phyloP scores from a whole-genome alignment of 53 echinoderm and acorn worm genomes.

The Crossaster papposus region DNA sequence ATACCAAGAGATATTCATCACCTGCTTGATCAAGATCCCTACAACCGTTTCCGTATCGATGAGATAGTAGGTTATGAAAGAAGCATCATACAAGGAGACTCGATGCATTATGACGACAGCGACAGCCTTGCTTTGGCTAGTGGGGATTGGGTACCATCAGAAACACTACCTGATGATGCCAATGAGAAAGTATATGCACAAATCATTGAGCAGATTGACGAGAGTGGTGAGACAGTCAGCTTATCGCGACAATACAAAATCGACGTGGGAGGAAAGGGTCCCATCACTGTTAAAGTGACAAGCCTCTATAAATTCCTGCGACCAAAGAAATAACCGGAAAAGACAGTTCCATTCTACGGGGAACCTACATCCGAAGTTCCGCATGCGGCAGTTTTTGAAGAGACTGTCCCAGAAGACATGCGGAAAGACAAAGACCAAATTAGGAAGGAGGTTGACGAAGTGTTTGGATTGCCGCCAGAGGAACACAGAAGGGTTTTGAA shows the following conservation, averaged over 20 bases:
- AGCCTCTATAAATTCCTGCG: constrained; percentile 53
- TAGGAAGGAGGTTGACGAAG: constrained; percentile 42
- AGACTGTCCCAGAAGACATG: constrained; percentile 16
- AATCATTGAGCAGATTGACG: constrained; percentile 35
- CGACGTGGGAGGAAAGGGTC: constrained; percentile 34
- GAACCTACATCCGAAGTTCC: constrained; percentile 23
- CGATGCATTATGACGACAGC: too few species aligned
- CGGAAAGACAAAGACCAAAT: constrained; percentile 33
- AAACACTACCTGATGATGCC: not conserved
- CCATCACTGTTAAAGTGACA: constrained; percentile 44
- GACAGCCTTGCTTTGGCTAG: not conserved
- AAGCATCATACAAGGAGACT: not conserved
- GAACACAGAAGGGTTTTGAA: constrained; percentile 59
- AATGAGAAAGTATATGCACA: constrained; percentile 59
- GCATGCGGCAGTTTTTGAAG: not conserved
- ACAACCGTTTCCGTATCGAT: constrained; percentile 60
- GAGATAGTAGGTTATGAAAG: constrained; percentile 74
- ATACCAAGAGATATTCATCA: constrained; percentile 67
- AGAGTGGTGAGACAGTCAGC: not conserved
- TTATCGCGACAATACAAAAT: constrained; percentile 41
- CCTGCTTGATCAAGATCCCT: constrained; percentile 79
- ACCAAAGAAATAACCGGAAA: not conserved
- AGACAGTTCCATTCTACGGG: not conserved
- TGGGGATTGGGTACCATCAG: not conserved
- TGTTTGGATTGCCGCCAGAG: constrained; percentile 49